Base-by-base conservation (phyloP, 2,113 vertebrate species). In the Tachuris rubrigastra region DNA sequence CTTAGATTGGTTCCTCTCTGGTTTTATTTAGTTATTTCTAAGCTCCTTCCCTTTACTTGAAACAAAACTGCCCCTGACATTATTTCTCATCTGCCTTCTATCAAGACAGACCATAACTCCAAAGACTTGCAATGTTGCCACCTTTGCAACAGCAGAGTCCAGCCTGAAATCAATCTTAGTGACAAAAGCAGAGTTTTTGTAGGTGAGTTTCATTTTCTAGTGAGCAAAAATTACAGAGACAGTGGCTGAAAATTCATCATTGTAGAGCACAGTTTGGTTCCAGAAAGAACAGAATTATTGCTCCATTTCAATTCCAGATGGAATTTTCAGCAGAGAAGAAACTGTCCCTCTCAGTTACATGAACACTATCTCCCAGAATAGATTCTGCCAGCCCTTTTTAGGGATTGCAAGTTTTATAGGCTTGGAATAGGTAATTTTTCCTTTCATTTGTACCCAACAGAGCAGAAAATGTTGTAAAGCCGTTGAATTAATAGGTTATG, bases 391-490 rank as follows among this genome's bases (percentile, higher is more conserved):
- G 35, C 16, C 49, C n/a, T 56, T 95, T 84, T 77, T 91, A 84
- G 13, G 56, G 66, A 81, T 37, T 93, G 42, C 0, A n/a, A 86
- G 66, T 37, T 88, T 93, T 93, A 88, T 47, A 87, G 90, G 50
- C 44, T 89, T 91, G 87, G 90, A 93, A 91, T 78, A 92, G 90
- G 87, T 94, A 82, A 87, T 90, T 95, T 95, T 92, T 88, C 60
- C 60, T 95, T 91, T 96, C 90, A 91, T 76, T 96, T 92, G 56
- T 93, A 92, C 44, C 63, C 81, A 96, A 42, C 69, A 90, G 89
- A 96, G 89, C 95, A 95, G 91, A 96, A 95, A 95, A 94, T 77
- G 72, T 65, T 96, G 47, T 77, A 68, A 91, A 95, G 60, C 71
- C 20, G 1, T 82, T 23, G 41, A 91, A 96, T 83, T 95, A 97